A percentile compares a stretch with the other conserved stretches of the same genome.
Evolutionary conservation across 2,888 invertebrate genomes (phyloP).

Genomic region (Pammene aurita): DNA sequence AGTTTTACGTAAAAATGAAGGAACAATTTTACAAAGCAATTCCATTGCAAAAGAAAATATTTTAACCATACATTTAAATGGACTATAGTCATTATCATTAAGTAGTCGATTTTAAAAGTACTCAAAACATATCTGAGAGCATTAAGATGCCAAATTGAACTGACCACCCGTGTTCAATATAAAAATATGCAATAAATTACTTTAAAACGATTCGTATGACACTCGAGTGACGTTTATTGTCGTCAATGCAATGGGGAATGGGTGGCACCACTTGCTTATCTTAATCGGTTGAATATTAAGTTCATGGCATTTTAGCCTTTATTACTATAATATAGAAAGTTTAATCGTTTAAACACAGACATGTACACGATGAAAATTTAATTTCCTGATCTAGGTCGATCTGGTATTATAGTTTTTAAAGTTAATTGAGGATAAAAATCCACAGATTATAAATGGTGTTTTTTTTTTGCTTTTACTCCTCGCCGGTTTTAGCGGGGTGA

Average conservation of each 20-base stretch:
- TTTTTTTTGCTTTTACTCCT: no score
- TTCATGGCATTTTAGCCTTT: background rate
- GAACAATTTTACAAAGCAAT: background rate
- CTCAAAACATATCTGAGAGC: constrained; percentile 35
- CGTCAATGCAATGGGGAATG: constrained; percentile 51
- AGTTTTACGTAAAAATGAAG: background rate
- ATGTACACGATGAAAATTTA: background rate
- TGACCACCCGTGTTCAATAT: constrained; percentile 53
- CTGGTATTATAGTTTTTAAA: no score
- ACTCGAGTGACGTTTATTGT: constrained; percentile 66
- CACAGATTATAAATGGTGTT: no score
- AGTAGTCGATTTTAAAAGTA: no score
- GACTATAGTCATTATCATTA: no score
- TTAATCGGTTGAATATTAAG: background rate
- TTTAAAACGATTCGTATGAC: constrained; percentile 60
- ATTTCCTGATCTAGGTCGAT: background rate
- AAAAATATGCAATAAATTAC: constrained; percentile 51
- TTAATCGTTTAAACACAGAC: background rate
- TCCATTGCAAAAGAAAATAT: background rate
- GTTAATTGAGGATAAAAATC: no score
- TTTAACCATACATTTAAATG: no score
- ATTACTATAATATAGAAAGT: background rate
- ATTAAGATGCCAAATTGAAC: constrained; percentile 54
- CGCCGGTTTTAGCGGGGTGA: no score
- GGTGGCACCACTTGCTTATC: constrained; percentile 17